These are phyloP conservation scores for Enteromius radiatus DNA, from an alignment of 2,797 vertebrate genomes.

Conservation along the genomic window DNA sequence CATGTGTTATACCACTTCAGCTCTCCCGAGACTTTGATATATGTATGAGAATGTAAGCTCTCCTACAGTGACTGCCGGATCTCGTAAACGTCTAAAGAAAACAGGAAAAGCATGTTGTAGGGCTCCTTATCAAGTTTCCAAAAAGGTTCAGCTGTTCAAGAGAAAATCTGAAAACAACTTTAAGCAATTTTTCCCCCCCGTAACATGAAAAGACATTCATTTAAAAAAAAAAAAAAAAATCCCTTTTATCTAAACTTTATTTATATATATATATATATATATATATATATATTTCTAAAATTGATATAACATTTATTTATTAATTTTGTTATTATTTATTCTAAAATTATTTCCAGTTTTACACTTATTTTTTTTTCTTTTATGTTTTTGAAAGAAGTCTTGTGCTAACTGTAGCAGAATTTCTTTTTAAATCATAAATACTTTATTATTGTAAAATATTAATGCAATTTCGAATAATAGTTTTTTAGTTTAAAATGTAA, in stretches of 20 bases:
- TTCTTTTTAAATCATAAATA: neutral
- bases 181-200: neutral
- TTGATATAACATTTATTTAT: too few relatives aligned
- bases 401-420: neutral
- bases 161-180: neutral
- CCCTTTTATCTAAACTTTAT: neutral
- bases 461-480: neutral
- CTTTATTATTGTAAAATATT: neutral
- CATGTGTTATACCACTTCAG: constrained; percentile 60
- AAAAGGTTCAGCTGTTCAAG: neutral
- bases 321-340: neutral
- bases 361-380: neutral
- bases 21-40: constrained; percentile 19
- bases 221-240: too few relatives aligned
- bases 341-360: neutral
- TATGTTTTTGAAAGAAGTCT: neutral
- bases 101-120: constrained; percentile 3
- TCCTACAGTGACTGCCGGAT: neutral
- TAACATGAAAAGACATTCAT: too few relatives aligned
- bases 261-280: too few relatives aligned
- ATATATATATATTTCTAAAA: too few relatives aligned
- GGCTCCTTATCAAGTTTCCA: neutral
- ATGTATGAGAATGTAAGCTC: constrained; percentile 18
- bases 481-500: neutral
- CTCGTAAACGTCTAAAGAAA: constrained; percentile 11